phyloP scores from a whole-genome alignment of 2,888 invertebrate genomes.

The Griposia aprilina region DNA sequence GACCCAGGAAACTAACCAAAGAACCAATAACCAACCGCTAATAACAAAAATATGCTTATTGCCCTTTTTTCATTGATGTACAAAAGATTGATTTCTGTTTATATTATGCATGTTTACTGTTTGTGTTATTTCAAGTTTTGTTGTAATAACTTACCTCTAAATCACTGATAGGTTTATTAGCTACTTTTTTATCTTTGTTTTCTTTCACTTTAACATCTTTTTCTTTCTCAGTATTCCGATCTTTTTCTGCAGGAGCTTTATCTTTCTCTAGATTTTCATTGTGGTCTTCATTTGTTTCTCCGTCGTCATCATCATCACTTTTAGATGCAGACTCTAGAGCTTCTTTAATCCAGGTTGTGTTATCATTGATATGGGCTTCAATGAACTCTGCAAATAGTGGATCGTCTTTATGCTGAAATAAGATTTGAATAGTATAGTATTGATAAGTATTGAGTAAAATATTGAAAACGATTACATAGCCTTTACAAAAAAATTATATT shows the following conservation, averaged over 20 bases:
- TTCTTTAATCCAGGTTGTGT: constrained; percentile 84
- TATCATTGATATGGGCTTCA: constrained; percentile 93
- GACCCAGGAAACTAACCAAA: not conserved
- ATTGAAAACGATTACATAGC: not conserved
- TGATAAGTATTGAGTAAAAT: not conserved
- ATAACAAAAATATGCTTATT: not conserved
- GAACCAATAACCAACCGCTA: too few species aligned
- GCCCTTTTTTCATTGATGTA: not conserved
- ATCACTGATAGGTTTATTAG: constrained; percentile 94
- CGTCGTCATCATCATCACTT: constrained; percentile 80
- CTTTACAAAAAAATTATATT: constrained; percentile 53
- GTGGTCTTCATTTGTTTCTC: constrained; percentile 39
- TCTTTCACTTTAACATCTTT: constrained; percentile 39
- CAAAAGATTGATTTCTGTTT: not conserved
- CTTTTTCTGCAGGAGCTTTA: constrained; percentile 43
- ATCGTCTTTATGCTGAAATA: constrained; percentile 94
- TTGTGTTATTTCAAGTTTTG: not conserved
- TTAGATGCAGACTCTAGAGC: constrained; percentile 80
- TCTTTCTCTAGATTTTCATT: constrained; percentile 14
- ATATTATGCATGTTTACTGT: too few species aligned
- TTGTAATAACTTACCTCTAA: constrained; percentile 90
- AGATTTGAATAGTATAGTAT: constrained; percentile 21
- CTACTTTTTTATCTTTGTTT: constrained; percentile 90
- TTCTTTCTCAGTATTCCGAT: constrained; percentile 27
- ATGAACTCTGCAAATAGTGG: constrained; percentile 97